Conservation (phyloP, 2,797 vertebrate genomes). For the Hypotaenidia okinawae region DNA sequence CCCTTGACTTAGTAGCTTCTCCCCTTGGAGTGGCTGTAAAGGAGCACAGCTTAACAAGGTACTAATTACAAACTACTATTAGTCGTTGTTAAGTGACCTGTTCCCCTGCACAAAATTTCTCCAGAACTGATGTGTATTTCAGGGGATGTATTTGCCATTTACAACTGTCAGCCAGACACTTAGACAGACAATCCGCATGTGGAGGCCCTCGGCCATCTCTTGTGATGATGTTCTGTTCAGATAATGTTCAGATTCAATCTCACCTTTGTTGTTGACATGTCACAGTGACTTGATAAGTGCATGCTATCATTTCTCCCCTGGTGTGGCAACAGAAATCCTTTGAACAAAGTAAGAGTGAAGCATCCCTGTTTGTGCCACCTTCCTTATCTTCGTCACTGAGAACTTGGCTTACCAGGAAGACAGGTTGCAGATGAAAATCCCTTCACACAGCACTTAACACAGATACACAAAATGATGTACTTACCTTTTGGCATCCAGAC, state of each 20-base stretch:
- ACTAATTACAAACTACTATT: constrained; percentile 24
- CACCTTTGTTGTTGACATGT: neutral
- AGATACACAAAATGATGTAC: neutral
- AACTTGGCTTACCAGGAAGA: neutral
- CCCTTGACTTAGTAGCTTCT: constrained; percentile 21
- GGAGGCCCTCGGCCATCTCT: neutral
- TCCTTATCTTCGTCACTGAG: neutral
- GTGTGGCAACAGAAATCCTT: constrained; percentile 8
- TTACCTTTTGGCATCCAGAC: neutral
- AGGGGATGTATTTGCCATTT: neutral
- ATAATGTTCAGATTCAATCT: constrained; percentile 24
- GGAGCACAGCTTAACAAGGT: neutral
- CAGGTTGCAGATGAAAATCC: neutral
- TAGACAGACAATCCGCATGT: neutral
- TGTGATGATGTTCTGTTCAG: neutral
- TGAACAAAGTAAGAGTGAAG: neutral
- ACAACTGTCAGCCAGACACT: neutral
- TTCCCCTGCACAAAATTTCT: neutral
- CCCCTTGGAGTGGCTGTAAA: neutral
- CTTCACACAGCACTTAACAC: neutral
- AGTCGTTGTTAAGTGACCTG: constrained; percentile 16
- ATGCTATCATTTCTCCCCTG: neutral
- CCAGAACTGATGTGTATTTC: neutral
- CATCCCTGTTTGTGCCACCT: neutral
- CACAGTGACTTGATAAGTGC: neutral